Evolutionary conservation across 2,113 vertebrate species (phyloP).

Genomic region (Sus scrofa): DNA sequence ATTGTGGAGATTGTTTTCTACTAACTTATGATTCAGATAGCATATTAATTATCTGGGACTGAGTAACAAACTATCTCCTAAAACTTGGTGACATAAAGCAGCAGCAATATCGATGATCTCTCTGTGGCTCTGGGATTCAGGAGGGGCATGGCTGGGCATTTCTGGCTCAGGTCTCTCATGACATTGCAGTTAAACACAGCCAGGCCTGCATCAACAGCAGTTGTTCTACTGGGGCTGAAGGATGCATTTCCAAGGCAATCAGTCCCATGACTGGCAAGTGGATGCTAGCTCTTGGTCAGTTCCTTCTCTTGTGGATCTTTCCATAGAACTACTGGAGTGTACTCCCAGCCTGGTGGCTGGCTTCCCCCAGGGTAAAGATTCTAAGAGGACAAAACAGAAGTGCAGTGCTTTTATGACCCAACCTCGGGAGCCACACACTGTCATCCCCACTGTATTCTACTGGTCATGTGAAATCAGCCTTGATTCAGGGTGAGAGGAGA

Average conservation of each 20-base stretch:
- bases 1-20: slow-evolving; percentile 5
- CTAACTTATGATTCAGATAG: neutral
- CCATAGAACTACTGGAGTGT: neutral
- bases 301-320: neutral
- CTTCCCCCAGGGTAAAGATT: neutral
- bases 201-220: neutral
- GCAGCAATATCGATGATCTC: neutral
- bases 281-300: neutral
- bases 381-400: neutral
- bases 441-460: neutral
- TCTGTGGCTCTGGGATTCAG: neutral
- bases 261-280: neutral
- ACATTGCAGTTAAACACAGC: neutral
- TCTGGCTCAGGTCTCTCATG: neutral
- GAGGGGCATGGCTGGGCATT: neutral
- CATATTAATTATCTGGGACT: neutral
- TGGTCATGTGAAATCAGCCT: neutral
- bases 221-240: neutral
- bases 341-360: neutral
- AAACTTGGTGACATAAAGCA: neutral
- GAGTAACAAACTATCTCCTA: neutral
- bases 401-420: neutral
- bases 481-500: neutral
- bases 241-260: neutral
- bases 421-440: neutral